These are phyloP conservation scores for Syrista parreyssii DNA, from an alignment of 2,888 invertebrate genomes.

Conservation along the genomic window DNA sequence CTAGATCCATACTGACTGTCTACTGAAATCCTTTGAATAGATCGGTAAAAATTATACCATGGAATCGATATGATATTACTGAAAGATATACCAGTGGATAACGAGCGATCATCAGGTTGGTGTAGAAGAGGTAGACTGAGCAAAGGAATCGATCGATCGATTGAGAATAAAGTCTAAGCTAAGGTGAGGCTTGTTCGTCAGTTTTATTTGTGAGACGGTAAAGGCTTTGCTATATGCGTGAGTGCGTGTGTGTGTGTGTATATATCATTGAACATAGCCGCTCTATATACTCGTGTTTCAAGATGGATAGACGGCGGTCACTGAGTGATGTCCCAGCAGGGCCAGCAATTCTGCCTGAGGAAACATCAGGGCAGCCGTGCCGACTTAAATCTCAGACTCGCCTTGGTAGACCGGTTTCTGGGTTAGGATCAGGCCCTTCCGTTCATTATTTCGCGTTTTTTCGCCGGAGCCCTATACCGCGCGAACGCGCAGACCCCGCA, in stretches of 20 bases:
- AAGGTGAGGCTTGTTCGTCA: background rate
- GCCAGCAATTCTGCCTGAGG: background rate
- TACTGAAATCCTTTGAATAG: background rate
- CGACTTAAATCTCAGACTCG: conserved; percentile 17
- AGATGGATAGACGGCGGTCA: conserved; percentile 16
- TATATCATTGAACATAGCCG: background rate
- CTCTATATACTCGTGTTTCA: background rate
- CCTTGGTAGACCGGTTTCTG: conserved; percentile 36
- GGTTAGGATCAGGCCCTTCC: conserved; percentile 30
- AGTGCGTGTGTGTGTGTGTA: background rate
- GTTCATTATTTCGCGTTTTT: conserved; percentile 54
- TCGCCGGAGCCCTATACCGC: conserved; percentile 24
- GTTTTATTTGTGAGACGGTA: background rate
- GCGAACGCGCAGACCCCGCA: conserved; percentile 25
- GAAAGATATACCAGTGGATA: background rate
- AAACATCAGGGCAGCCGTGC: conserved; percentile 4
- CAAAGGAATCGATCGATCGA: background rate
- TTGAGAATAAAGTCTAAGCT: background rate
- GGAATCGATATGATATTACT: background rate
- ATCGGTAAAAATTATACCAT: background rate
- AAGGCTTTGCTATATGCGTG: background rate
- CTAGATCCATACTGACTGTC: background rate
- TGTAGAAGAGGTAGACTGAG: background rate
- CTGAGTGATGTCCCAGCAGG: conserved; percentile 13
- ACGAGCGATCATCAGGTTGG: background rate